Conservation (phyloP, 2,797 vertebrate species). For the Nothura maculosa region DNA sequence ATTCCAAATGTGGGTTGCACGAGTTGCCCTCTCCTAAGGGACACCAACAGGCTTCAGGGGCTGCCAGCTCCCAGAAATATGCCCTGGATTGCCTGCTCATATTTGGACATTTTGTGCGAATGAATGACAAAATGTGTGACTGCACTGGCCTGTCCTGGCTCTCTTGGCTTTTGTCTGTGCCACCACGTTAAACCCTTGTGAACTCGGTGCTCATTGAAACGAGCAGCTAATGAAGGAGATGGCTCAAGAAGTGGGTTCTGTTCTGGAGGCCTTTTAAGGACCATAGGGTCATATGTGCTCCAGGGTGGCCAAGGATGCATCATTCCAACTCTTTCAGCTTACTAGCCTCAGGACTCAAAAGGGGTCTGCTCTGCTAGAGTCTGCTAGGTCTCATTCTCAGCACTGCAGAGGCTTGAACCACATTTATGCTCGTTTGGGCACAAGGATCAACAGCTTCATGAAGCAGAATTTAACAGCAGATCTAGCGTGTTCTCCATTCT, state of each 20-base stretch:
- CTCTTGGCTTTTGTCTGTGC: slow-evolving; percentile 6
- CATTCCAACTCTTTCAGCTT: background rate
- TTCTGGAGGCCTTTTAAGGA: background rate
- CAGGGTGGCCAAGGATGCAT: background rate
- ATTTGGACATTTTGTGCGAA: slow-evolving; percentile 71
- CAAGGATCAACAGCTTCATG: background rate
- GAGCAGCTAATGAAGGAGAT: background rate
- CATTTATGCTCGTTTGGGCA: accelerated
- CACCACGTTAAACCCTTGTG: background rate
- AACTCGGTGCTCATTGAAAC: background rate
- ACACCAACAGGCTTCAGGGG: slow-evolving; percentile 16
- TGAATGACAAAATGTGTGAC: slow-evolving; percentile 33
- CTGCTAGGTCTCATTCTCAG: background rate
- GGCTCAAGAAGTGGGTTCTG: accelerated
- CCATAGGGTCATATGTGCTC: background rate
- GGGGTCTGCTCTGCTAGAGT: background rate
- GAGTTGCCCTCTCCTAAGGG: slow-evolving; percentile 48
- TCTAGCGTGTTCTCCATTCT: background rate
- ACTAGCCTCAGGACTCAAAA: background rate
- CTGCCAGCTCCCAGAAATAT: slow-evolving; percentile 70
- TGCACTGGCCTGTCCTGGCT: slow-evolving; percentile 7
- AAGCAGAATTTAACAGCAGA: background rate
- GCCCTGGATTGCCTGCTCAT: slow-evolving; percentile 50
- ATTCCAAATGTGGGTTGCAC: slow-evolving; percentile 47
- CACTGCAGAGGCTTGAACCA: background rate